Conservation (phyloP, 2,113 vertebrate genomes). For the Podarcis raffonei region DNA sequence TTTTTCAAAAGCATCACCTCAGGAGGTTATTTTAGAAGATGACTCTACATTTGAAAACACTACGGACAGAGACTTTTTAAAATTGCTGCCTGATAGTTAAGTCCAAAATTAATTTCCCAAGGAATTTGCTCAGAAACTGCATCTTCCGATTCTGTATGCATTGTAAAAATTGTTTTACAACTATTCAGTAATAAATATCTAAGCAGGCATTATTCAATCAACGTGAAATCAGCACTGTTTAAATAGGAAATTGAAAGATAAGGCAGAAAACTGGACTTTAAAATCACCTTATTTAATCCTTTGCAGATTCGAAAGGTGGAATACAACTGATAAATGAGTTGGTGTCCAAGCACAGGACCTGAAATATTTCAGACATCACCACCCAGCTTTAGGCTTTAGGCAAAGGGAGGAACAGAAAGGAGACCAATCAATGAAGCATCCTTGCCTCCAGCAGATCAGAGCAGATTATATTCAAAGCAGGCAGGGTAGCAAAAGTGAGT, state of each 20-base stretch:
- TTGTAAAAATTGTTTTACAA: conserved; percentile 32
- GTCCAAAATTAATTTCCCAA: not conserved
- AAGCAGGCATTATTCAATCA: not conserved
- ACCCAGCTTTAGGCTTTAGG: not conserved
- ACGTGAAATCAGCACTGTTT: not conserved
- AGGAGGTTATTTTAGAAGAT: conserved; percentile 73
- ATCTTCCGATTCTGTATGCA: not conserved
- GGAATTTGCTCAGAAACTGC: conserved; percentile 4
- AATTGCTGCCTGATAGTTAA: conserved; percentile 60
- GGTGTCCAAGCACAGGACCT: not conserved
- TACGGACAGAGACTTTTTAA: conserved; percentile 55
- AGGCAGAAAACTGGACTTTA: not conserved
- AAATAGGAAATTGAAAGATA: not conserved
- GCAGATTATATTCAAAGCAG: no score
- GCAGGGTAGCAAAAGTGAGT: no score
- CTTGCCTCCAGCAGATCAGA: no score
- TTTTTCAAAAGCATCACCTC: conserved; percentile 53
- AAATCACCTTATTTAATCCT: not conserved
- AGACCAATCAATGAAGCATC: no score
- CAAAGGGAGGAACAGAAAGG: not conserved
- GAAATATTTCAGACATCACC: not conserved
- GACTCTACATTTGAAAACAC: conserved; percentile 57
- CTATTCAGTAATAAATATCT: not conserved
- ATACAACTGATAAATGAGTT: not conserved
- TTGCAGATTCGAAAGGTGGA: not conserved